Conservation (phyloP, 2,888 invertebrate species). For the Lucinisca nassula region DNA sequence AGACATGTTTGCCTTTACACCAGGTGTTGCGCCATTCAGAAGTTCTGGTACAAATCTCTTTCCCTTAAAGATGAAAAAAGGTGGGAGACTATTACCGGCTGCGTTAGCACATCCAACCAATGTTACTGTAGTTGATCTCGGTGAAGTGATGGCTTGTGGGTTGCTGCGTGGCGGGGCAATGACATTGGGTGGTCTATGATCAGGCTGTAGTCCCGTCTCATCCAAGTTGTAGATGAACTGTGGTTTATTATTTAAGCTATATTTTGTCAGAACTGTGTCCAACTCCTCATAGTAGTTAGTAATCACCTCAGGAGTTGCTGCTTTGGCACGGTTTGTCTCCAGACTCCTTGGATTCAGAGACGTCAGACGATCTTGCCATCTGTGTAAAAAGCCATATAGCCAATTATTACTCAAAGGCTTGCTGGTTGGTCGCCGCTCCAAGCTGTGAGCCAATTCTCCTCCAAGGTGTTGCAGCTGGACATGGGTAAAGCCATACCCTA, state of each 20-base stretch:
- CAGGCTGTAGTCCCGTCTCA: no score
- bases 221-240: no score
- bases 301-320: no score
- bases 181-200: background rate
- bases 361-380: no score
- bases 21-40: background rate
- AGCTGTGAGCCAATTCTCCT: no score
- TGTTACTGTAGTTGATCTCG: background rate
- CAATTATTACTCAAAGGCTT: no score
- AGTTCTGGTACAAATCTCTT: background rate
- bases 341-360: conserved; percentile 31
- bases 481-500: no score
- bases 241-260: conserved; percentile 28
- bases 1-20: no score
- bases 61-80: background rate
- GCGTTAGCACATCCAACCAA: background rate
- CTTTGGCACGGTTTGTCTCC: background rate
- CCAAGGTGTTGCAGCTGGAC: no score
- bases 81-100: background rate
- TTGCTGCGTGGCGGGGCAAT: background rate
- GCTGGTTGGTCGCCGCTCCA: no score
- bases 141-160: background rate
- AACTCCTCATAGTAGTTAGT: conserved; percentile 20
- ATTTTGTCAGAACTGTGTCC: background rate
- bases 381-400: no score